Percentiles rank a stretch among this genome's conserved stretches.
These are phyloP conservation scores for Ivindomyrus marchei DNA, from an alignment of 2,113 vertebrate species.

Conservation along the genomic window DNA sequence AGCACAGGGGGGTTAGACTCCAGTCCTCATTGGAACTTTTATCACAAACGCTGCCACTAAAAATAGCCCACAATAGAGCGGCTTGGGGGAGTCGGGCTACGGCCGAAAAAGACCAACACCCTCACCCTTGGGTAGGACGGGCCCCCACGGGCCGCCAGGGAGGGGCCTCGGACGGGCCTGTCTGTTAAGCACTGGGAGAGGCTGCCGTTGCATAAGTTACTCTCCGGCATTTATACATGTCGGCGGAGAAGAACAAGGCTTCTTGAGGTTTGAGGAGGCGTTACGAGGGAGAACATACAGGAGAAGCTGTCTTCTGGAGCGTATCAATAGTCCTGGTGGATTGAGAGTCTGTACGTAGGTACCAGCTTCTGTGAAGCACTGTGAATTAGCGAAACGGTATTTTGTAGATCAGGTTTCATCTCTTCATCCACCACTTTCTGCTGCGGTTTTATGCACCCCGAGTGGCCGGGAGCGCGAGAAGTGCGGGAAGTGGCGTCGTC, in stretches of 20 bases:
- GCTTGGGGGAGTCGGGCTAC: neutral
- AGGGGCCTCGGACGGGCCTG: neutral
- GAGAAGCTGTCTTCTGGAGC: neutral
- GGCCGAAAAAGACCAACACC: constrained; percentile 30
- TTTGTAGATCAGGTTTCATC: neutral
- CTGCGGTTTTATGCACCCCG: neutral
- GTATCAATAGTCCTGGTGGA: neutral
- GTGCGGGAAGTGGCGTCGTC: neutral
- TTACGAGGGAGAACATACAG: neutral
- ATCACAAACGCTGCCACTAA: neutral
- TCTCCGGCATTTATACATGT: constrained; percentile 5
- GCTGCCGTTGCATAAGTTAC: neutral
- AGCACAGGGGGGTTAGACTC: neutral
- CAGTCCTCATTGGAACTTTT: neutral
- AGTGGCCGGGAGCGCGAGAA: neutral
- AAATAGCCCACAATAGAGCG: constrained; percentile 11
- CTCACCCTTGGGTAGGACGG: neutral
- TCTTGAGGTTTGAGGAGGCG: neutral
- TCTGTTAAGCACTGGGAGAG: constrained; percentile 13
- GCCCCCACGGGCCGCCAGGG: neutral
- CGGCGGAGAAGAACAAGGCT: neutral
- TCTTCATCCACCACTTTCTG: neutral
- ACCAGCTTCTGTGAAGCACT: neutral
- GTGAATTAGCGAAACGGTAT: neutral
- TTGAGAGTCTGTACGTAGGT: neutral